Evolutionary conservation across 2,888 invertebrate genomes (phyloP).

Genomic region (Apamea epomidion): DNA sequence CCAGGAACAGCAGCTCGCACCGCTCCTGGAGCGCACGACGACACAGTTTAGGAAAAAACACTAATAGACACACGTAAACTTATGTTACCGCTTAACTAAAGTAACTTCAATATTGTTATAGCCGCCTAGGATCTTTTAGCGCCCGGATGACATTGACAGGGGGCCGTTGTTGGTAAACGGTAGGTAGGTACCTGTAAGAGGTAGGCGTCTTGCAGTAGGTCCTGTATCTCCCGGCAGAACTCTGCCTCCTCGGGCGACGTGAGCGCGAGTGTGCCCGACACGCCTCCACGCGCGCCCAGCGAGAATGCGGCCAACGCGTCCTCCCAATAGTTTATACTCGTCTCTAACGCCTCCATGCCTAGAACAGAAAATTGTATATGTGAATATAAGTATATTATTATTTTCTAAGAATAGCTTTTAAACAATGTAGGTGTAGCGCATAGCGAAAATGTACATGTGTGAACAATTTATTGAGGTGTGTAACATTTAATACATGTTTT

Average conservation of each 20-base stretch:
- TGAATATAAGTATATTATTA: neutral
- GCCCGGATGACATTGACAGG: neutral
- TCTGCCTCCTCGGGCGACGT: slow-evolving; percentile 96
- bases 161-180: neutral
- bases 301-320: slow-evolving; percentile 96
- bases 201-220: slow-evolving; percentile 95
- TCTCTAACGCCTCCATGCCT: slow-evolving; percentile 98
- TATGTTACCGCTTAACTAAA: neutral
- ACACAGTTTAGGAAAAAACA: neutral
- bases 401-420: neutral
- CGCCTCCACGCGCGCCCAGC: slow-evolving; percentile 90
- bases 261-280: slow-evolving; percentile 91
- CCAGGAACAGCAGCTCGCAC: slow-evolving; percentile 96
- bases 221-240: slow-evolving; percentile 95
- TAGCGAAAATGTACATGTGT: neutral
- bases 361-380: slow-evolving; percentile 47
- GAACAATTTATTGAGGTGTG: neutral
- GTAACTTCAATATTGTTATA: neutral
- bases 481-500: neutral
- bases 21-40: slow-evolving; percentile 92
- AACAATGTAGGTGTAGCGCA: neutral
- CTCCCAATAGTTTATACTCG: slow-evolving; percentile 98
- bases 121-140: neutral
- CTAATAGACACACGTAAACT: neutral
- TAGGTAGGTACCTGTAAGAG: slow-evolving; percentile 89